Evolutionary conservation across 2,888 invertebrate genomes (phyloP), one percentile per base, ranked within the genome.

Genomic region (Athrips mouffetella): DNA sequence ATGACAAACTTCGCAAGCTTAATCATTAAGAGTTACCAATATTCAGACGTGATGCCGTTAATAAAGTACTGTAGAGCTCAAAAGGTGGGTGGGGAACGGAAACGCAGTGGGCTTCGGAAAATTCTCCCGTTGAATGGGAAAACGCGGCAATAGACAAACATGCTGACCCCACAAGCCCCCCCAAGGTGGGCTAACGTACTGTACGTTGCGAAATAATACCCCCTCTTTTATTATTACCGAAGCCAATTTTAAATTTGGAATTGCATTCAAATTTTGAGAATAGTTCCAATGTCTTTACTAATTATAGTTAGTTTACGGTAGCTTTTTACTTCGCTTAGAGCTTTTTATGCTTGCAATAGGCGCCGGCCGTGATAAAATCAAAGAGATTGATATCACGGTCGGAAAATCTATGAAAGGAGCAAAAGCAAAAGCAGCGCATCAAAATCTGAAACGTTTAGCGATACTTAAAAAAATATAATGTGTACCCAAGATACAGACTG

Each of bases 121-220:
- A 86, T 84, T 85, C 86, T 81, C 82, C 85, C 84, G 73, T 76
- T 86, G 86, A 86, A 85, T 84, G 84, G 81, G 77, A 85, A 86
- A 86, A 75, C 85, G 83, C 82, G 77, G 81, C 81, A 80, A 84
- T 87, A 88, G 87, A 87, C 85, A 87, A 87, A 86, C 87, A 84
- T 65, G 67, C 76, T 81, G 81, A 84, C 86, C 61, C 63, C 68
- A 58, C 57, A 63, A 31, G 44, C 30, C 13, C 30, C 13, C 29
- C 37, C 11, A 37, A 37, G 42, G 44, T 30, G 31, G 44, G 63
- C 74, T 73, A 70, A 75, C 78, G 77, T 78, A 21, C 37, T 37
- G 37, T n/a, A 71, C 82, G 81, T 81, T 85, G 83, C 80, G 80
- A 86, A 87, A 84, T 84, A 84, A 85, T 84, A 73, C 80, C 71